Evolutionary conservation across 2,888 invertebrate genomes (phyloP), one percentile per base, ranked within the genome.

Genomic region (Sarcophaga carnaria): DNA sequence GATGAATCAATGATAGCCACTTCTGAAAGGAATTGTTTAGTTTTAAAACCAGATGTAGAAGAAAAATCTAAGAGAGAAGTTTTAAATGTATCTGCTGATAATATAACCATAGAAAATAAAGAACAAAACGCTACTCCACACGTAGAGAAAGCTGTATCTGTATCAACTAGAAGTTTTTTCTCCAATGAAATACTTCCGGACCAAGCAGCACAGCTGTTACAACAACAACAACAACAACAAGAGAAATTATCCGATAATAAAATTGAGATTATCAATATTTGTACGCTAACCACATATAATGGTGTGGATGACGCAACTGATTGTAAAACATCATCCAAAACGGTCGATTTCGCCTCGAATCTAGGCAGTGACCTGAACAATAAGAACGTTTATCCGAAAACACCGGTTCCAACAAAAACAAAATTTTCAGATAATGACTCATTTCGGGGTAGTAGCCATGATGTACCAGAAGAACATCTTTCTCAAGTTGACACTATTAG

Each of bases 341-440:
- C 71, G 4, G 92, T 93, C 0, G 83, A 60, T 3, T 92, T 93
- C n/a, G 69, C 77, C 77, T 79, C 80, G 1, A 70, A 75, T 11
- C 69, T 63, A 17, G 82, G 80, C 4, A 86, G 80, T 4, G 89
- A 89, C 20, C 83, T 88, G 4, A 49, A n/a, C 4, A 71, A 59
- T 0, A 91, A 91, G 75, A 86, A 5, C 4, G 86, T 77, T 27
- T 92, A 89, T 86, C 92, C 90, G 5, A 92, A 90, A 84, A 92
- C 92, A 5, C 92, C 92, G 17, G 88, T 86, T 0, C 87, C 75
- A 17, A 81, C 82, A 8, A 90, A 89, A 69, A 85, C 54, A 22
- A 89, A 63, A 89, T 88, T 82, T 89, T 83, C 63, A 14, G 1
- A 88, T 87, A 27, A 54, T 80, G 88, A 88, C 1, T 83, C 85